Percentiles rank a stretch among this genome's conserved stretches.
Evolutionary conservation across 2,113 vertebrate genomes (phyloP).

Genomic region (Rhineura floridana): DNA sequence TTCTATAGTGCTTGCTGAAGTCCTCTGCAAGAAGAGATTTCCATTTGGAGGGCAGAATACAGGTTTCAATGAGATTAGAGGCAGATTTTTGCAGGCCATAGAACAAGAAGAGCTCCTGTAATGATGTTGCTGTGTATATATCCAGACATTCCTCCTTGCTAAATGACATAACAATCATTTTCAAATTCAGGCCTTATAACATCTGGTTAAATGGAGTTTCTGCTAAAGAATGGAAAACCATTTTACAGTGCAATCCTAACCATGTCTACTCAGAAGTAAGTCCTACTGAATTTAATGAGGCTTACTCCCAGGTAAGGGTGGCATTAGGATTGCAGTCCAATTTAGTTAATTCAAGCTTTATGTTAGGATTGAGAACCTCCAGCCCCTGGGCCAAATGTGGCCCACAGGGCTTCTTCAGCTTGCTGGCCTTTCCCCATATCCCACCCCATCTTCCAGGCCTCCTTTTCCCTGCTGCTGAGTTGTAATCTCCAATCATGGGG

Average conservation of each 20-base stretch:
- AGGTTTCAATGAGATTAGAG: not conserved
- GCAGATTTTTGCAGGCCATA: not conserved
- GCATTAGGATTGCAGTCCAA: no score
- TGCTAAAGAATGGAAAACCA: not conserved
- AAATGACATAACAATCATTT: conserved; percentile 4
- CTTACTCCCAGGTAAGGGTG: no score
- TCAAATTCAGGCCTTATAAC: not conserved
- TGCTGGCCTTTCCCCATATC: not conserved
- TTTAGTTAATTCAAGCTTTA: not conserved
- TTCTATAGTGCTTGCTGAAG: not conserved
- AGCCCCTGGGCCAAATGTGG: not conserved
- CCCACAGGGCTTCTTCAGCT: not conserved
- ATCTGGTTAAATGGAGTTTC: not conserved
- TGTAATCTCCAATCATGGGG: not conserved
- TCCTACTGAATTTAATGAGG: no score
- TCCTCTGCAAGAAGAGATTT: not conserved
- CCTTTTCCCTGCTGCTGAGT: not conserved
- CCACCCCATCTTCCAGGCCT: not conserved
- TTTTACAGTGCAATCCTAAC: no score
- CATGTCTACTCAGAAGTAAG: no score
- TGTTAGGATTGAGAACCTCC: no score
- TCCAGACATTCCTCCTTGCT: conserved; percentile 37
- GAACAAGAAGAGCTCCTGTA: not conserved
- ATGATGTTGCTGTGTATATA: not conserved
- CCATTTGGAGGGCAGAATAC: not conserved